Evolutionary conservation across 2,888 invertebrate genomes (phyloP).

Genomic region (Leuctra nigra): DNA sequence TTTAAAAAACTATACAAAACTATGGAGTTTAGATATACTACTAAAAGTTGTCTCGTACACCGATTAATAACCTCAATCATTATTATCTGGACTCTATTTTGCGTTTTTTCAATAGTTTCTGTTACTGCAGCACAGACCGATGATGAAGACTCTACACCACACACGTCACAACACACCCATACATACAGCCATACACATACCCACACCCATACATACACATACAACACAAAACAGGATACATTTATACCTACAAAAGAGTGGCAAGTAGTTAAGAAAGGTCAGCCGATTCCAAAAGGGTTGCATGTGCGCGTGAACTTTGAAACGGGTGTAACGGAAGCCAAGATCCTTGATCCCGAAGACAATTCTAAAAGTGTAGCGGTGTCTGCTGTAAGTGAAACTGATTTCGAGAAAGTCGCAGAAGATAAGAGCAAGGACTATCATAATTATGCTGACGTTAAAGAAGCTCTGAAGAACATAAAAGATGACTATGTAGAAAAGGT

Average conservation of each 20-base stretch:
- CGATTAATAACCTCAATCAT: too few species aligned
- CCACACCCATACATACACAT: too few species aligned
- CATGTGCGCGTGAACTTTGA: constrained; percentile 69
- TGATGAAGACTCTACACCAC: too few species aligned
- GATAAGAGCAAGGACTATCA: constrained; percentile 31
- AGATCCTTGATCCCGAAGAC: constrained; percentile 51
- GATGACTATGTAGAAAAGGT: constrained; percentile 18
- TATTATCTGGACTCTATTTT: too few species aligned
- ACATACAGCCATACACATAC: too few species aligned
- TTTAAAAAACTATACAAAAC: too few species aligned
- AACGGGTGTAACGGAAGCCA: constrained; percentile 68
- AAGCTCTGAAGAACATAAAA: constrained; percentile 40
- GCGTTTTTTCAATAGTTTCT: too few species aligned
- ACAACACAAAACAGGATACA: background rate
- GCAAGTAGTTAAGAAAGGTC: constrained; percentile 58
- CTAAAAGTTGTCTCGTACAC: too few species aligned
- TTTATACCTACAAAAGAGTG: constrained; percentile 52
- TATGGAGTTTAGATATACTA: too few species aligned
- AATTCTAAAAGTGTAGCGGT: constrained; percentile 27
- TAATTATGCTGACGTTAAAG: constrained; percentile 33
- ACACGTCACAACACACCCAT: too few species aligned
- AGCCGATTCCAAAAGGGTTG: constrained; percentile 63
- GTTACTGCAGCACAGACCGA: too few species aligned
- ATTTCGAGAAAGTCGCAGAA: constrained; percentile 33
- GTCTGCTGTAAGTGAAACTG: constrained; percentile 15